Evolutionary conservation across 2,113 vertebrate species (phyloP), one percentile per base, ranked within the genome.

Genomic region (Solea solea): DNA sequence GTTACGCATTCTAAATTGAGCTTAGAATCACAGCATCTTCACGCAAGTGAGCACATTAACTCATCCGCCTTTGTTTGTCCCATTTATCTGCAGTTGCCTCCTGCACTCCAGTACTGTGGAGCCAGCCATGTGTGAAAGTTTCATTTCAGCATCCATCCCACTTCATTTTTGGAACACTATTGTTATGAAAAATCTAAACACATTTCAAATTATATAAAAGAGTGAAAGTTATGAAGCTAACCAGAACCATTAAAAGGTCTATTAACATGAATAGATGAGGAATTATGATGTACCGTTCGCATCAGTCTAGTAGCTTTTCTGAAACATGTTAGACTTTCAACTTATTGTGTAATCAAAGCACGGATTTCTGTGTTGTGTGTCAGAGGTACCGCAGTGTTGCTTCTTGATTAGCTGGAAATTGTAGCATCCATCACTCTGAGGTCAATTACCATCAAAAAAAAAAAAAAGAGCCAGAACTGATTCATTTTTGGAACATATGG

Each of bases 191-290:
- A 58, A 40, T 63, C 21, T 53, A 41, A 76, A 78, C 57, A 69
- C 53, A 52, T 82, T 66, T 78, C 12, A 4, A 28, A 59, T 64
- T 65, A 69, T 67, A 76, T 81, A 58, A 82, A 67, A 74, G 53
- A 72, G 39, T 46, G 54, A 74, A 85, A 69, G 27, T 7, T 64
- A 21, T 76, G 58, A 40, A 64, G 49, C 65, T 78, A 55, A 67
- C 7, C 64, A 15, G 8, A 80, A 59, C 44, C 57, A 9, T 60
- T 67, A 67, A 53, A 73, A 77, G 25, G 42, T 45, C 5, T 56
- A 27, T 69, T 56, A 9, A 39, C 21, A 28, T 92, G 34, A 71
- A 80, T 88, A 78, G 90, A 84, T 87, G n/a, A 85, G 64, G 27
- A 51, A 45, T 40, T 42, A 41, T 75, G 71, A 74, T 45, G 1